Evolutionary conservation across 2,888 invertebrate genomes (phyloP).

Genomic region (Stenolophus ochropezus): DNA sequence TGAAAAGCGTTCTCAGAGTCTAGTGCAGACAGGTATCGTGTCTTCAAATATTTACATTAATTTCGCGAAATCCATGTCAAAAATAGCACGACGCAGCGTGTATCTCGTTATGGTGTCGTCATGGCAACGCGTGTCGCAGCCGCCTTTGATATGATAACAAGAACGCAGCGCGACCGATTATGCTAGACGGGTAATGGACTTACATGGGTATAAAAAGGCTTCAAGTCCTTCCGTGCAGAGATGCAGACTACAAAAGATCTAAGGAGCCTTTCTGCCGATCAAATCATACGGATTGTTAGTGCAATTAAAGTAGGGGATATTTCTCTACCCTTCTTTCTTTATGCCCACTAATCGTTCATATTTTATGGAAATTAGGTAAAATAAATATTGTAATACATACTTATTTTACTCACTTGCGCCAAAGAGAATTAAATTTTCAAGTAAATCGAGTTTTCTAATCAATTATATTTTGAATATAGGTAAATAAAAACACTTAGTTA

Average conservation of each 20-base stretch:
- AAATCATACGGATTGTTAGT: slow-evolving; percentile 18
- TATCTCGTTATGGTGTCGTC: slow-evolving; percentile 41
- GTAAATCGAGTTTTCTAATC: too few species aligned
- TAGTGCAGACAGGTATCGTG: slow-evolving; percentile 11
- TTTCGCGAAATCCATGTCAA: slow-evolving; percentile 40
- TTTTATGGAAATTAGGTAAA: neutral
- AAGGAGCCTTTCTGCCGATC: slow-evolving; percentile 12
- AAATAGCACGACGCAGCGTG: slow-evolving; percentile 28
- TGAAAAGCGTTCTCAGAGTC: neutral
- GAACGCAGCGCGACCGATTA: slow-evolving; percentile 17
- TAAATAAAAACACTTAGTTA: too few species aligned
- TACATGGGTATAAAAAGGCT: slow-evolving; percentile 32
- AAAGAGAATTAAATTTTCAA: too few species aligned
- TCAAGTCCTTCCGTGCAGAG: neutral
- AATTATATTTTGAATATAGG: too few species aligned
- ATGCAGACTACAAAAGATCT: neutral
- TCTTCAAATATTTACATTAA: slow-evolving; percentile 43
- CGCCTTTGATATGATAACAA: slow-evolving; percentile 42
- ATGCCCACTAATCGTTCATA: neutral
- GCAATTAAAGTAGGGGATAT: slow-evolving; percentile 12
- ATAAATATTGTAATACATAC: too few species aligned
- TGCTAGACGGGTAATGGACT: slow-evolving; percentile 27
- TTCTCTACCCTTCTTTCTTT: neutral
- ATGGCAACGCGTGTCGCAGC: slow-evolving; percentile 27
- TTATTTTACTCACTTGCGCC: too few species aligned